A percentile compares a stretch with the other conserved stretches of the same genome.
phyloP scores from a whole-genome alignment of 2,797 vertebrate species.

The Percopsis omiscomaycus region DNA sequence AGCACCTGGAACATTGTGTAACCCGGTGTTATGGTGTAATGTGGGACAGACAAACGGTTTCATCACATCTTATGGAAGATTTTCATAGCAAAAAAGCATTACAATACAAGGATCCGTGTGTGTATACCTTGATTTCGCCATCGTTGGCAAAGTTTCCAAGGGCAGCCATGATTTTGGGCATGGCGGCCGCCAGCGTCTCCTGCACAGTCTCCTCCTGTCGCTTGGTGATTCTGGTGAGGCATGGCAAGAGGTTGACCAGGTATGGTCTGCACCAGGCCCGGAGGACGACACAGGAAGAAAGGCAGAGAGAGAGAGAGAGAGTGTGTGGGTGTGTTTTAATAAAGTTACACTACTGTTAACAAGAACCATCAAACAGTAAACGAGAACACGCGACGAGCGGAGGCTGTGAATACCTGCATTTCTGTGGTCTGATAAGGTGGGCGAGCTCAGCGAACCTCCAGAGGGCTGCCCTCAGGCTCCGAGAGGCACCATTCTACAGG shows the following conservation, averaged over 20 bases:
- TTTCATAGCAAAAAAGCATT: too few relatives aligned
- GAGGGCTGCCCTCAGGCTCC: constrained; percentile 93
- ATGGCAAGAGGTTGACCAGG: constrained; percentile 93
- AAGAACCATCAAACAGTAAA: not conserved
- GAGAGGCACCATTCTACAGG: constrained; percentile 89
- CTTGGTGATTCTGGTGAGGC: constrained; percentile 90
- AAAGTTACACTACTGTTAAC: too few relatives aligned
- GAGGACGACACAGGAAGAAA: not conserved
- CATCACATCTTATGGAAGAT: too few relatives aligned
- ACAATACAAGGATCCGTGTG: not conserved
- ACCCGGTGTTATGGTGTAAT: too few relatives aligned
- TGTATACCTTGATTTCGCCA: constrained; percentile 93
- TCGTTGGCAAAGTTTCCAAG: constrained; percentile 96
- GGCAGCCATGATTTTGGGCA: constrained; percentile 93
- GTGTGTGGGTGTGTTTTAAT: not conserved
- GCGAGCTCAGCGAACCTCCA: constrained; percentile 98
- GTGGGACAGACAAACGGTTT: too few relatives aligned
- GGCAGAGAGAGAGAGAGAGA: not conserved
- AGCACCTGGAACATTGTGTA: constrained; percentile 75
- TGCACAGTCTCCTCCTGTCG: constrained; percentile 93
- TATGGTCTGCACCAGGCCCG: constrained; percentile 81
- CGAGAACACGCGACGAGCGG: not conserved
- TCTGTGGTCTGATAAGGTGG: constrained; percentile 96
- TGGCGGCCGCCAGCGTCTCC: constrained; percentile 89
- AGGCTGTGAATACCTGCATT: constrained; percentile 87